These are phyloP conservation scores for Dysmachus trigonus DNA, from an alignment of 2,888 invertebrate genomes.

Conservation along the genomic window DNA sequence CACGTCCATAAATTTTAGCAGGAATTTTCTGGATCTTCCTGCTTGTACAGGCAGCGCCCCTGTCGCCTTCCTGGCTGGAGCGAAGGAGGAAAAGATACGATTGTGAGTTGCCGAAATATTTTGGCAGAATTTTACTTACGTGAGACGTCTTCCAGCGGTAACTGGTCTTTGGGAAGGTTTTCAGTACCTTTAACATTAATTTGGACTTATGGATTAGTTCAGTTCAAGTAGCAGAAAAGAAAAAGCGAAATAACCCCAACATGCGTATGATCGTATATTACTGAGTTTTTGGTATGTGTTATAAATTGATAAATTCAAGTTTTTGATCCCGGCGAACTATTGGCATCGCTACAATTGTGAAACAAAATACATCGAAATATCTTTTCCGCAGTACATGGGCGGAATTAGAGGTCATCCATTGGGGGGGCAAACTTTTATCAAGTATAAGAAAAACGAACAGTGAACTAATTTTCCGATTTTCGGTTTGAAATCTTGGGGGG, in stretches of 20 bases:
- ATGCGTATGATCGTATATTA: not conserved
- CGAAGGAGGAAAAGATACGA: not conserved
- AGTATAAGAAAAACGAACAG: too few species aligned
- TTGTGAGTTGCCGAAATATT: not conserved
- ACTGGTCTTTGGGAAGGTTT: not conserved
- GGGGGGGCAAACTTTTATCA: too few species aligned
- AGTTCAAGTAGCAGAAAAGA: not conserved
- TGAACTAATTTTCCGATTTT: too few species aligned
- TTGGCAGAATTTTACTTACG: not conserved
- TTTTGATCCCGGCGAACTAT: too few species aligned
- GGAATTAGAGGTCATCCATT: too few species aligned
- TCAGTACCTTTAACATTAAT: not conserved
- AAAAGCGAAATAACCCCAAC: not conserved
- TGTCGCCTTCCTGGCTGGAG: not conserved
- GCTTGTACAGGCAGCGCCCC: not conserved
- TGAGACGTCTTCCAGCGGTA: not conserved
- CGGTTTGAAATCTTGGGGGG: too few species aligned
- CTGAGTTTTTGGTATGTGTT: too few species aligned
- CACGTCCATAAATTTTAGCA: not conserved
- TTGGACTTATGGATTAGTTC: not conserved
- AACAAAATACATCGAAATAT: too few species aligned
- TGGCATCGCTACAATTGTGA: too few species aligned
- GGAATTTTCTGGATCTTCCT: not conserved
- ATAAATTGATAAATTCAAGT: too few species aligned
- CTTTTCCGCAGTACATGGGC: too few species aligned